Evolutionary conservation across 2,888 invertebrate species (phyloP).

Genomic region (Tholera decimalis): DNA sequence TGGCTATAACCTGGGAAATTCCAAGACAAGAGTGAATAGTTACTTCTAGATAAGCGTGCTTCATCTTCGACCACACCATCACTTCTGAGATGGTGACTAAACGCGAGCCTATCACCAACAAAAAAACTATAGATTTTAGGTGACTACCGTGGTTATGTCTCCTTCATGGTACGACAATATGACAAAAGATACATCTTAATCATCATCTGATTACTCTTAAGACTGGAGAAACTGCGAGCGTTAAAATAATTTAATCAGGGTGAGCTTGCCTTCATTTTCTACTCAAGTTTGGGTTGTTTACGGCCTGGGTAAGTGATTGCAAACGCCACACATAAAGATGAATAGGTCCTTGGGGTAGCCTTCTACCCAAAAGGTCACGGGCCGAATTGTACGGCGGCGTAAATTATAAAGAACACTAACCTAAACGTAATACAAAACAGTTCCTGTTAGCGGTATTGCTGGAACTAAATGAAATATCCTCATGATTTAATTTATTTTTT

Average conservation of each 20-base stretch:
- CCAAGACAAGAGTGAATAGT: too few species aligned
- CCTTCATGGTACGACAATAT: not conserved
- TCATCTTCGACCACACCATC: too few species aligned
- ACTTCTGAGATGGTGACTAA: too few species aligned
- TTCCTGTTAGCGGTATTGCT: not conserved
- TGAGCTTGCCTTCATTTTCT: conserved; percentile 23
- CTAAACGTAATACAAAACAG: conserved; percentile 1
- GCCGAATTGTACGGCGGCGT: conserved; percentile 23
- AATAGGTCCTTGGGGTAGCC: conserved; percentile 32
- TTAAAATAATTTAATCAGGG: conserved; percentile 23
- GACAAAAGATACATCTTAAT: not conserved
- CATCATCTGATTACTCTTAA: not conserved
- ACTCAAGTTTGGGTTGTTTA: conserved; percentile 36
- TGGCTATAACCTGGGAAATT: too few species aligned
- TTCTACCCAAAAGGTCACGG: conserved; percentile 26
- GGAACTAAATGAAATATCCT: not conserved
- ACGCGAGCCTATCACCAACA: too few species aligned
- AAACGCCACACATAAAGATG: conserved; percentile 41
- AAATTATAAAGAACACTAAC: conserved; percentile 29
- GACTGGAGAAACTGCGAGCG: not conserved
- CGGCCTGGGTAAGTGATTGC: conserved; percentile 41
- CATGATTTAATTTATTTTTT: not conserved
- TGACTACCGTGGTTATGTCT: not conserved
- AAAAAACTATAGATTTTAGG: not conserved
- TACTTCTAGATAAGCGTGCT: too few species aligned